Conservation (phyloP, 2,797 vertebrate genomes). For the Labeo calbasu region DNA sequence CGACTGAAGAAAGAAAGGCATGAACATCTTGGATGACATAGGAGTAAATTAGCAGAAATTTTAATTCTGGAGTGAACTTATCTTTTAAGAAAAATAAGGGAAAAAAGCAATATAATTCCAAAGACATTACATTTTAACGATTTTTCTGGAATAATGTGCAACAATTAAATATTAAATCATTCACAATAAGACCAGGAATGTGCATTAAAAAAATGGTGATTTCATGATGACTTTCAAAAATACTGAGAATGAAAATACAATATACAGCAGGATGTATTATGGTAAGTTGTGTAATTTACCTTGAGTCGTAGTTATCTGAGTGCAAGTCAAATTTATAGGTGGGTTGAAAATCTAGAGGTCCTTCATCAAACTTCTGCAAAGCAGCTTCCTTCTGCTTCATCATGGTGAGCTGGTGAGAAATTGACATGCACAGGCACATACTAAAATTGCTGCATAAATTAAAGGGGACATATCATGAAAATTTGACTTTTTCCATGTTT, state of each 20-base stretch:
- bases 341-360: constrained; percentile 90
- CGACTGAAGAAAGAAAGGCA: no score
- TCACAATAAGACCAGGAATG: not conserved
- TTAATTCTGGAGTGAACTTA: no score
- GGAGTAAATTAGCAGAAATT: no score
- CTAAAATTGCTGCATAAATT: not conserved
- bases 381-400: constrained; percentile 84
- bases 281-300: constrained; percentile 72
- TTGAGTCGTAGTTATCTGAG: constrained; percentile 90
- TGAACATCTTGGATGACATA: no score
- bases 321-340: constrained; percentile 95
- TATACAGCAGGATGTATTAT: not conserved
- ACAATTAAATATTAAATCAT: not conserved
- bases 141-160: not conserved
- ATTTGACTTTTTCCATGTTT: no score
- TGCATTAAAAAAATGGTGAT: not conserved
- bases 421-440: not conserved
- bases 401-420: constrained; percentile 83
- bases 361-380: constrained; percentile 91
- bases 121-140: not conserved
- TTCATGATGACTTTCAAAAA: not conserved
- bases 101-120: not conserved
- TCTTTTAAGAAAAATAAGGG: not conserved
- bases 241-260: not conserved
- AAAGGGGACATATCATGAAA: not conserved